Conservation (phyloP, 2,888 invertebrate species). For the Zootermopsis nevadensis region DNA sequence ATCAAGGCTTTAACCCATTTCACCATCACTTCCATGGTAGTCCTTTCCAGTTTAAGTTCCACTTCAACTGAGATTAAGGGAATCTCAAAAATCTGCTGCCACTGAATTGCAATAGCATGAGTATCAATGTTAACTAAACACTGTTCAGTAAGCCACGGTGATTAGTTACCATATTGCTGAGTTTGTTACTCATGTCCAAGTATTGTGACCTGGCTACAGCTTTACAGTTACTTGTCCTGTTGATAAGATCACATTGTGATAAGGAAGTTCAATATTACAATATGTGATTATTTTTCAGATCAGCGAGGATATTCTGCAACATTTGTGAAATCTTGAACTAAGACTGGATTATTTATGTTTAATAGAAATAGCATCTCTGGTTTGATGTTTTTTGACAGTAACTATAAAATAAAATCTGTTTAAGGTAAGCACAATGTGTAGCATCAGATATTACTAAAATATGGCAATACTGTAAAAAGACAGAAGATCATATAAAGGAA, state of each 20-base stretch:
- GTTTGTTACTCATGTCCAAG: neutral
- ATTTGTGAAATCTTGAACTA: neutral
- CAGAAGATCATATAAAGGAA: too few species aligned
- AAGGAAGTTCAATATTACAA: neutral
- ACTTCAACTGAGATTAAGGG: constrained; percentile 81
- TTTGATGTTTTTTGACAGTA: too few species aligned
- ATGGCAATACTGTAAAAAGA: too few species aligned
- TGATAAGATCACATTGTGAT: neutral
- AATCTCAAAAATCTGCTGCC: neutral
- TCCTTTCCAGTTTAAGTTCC: constrained; percentile 97
- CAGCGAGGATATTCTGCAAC: neutral
- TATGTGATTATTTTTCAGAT: neutral
- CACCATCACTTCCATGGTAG: constrained; percentile 84
- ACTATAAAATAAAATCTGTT: too few species aligned
- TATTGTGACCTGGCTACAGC: neutral
- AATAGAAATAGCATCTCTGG: too few species aligned
- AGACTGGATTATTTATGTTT: too few species aligned
- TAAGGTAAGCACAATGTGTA: too few species aligned
- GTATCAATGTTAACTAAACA: neutral
- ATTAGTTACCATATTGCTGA: neutral
- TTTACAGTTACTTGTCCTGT: neutral
- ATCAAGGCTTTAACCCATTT: constrained; percentile 76
- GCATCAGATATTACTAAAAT: too few species aligned
- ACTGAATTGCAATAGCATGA: neutral
- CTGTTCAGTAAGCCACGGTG: neutral